Evolutionary conservation across 2,113 vertebrate genomes (phyloP), one percentile per base, ranked within the genome.

Genomic region (Anhinga anhinga): DNA sequence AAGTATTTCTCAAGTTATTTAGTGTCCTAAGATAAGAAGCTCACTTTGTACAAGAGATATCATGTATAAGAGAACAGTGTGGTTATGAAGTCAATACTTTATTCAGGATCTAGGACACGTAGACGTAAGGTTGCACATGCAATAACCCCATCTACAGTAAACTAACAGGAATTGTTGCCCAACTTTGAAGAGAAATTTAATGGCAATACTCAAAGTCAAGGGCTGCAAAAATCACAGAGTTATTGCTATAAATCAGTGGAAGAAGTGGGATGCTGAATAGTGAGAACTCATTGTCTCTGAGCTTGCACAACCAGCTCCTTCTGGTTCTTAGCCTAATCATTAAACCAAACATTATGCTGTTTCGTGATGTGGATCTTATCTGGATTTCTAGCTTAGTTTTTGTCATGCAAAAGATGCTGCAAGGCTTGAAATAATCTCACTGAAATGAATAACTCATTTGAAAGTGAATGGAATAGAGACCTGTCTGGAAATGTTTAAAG

Each of bases 381-480:
- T 84, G 77, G 52, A 93, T 78, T 76, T 74, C 77, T 79, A 89
- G 61, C 56, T 83, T 62, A 53, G 69, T 61, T 95, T 93, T 92
- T 97, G 77, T 95, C 83, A 91, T 95, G 86, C 73, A 91, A 95
- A 96, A 87, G 55, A 84, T 74, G 40, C 36, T 84, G 69, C 32
- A 61, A 82, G 52, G 53, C 69, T 93, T 95, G 77, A 93, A 95
- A 69, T 32, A 91, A 92, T 93, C 83, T 93, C 56, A 61, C 52
- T 45, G 81, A 95, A 89, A 95, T 92, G 59, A 97, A 92, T 94
- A 95, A 71, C 84, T 95, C 87, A 90, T 97, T 94, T 97, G 91
- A 94, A 96, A 96, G 56, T 91, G 81, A 95, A 95, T 87, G 40
- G 82, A 87, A 69, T 16, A 74, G 45, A 94, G 40, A 82, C 61